Evolutionary conservation across 2,888 invertebrate species (phyloP).

Genomic region (Mythimna lalbum): DNA sequence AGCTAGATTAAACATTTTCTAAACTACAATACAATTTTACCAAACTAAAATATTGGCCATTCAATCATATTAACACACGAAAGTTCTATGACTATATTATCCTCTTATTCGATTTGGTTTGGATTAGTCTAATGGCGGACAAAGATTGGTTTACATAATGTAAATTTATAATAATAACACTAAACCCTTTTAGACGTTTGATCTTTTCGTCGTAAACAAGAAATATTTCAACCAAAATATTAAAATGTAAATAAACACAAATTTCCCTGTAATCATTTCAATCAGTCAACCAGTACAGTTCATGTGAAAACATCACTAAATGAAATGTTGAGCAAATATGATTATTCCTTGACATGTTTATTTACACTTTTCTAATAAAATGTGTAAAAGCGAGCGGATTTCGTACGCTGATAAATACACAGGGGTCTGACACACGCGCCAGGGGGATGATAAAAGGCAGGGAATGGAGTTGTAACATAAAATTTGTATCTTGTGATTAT

Average conservation of each 20-base stretch:
- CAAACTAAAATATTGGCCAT: not conserved
- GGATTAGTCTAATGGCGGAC: not conserved
- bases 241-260: constrained; percentile 11
- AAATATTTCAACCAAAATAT: not conserved
- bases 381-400: constrained; percentile 15
- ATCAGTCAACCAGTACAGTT: not conserved
- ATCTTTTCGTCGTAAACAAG: not conserved
- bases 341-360: constrained; percentile 11
- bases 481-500: constrained; percentile 46
- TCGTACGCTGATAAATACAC: constrained; percentile 32
- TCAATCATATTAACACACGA: not conserved
- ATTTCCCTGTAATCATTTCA: constrained; percentile 27
- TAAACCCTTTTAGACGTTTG: not conserved
- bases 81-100: not conserved
- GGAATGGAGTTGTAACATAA: constrained; percentile 12
- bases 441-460: constrained; percentile 27
- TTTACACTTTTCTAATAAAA: constrained; percentile 35
- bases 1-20: not conserved
- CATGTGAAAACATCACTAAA: constrained; percentile 5
- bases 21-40: not conserved
- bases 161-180: not conserved
- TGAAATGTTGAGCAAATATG: constrained; percentile 28
- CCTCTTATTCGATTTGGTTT: not conserved
- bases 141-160: not conserved
- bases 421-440: constrained; percentile 12